Conservation (phyloP, 2,113 vertebrate genomes). For the Ageneiosus marmoratus region DNA sequence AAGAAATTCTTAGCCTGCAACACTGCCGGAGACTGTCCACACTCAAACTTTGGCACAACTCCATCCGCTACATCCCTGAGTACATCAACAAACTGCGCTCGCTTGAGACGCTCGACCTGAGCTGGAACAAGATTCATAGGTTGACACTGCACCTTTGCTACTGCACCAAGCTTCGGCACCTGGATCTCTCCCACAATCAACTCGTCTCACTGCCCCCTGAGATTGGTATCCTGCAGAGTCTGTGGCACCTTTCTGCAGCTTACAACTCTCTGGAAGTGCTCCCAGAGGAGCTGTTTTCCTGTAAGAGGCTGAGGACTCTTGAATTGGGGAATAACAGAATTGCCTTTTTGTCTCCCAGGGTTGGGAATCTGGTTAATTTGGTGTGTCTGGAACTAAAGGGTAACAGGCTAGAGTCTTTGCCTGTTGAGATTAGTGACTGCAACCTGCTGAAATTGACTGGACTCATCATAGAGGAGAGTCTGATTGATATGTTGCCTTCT, state of each 20-base stretch:
- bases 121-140: conserved; percentile 81
- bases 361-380: conserved; percentile 73
- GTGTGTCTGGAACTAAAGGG: conserved; percentile 80
- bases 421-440: conserved; percentile 76
- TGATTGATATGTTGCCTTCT: conserved; percentile 76
- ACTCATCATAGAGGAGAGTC: conserved; percentile 74
- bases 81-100: conserved; percentile 80
- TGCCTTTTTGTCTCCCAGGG: conserved; percentile 70
- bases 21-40: conserved; percentile 81
- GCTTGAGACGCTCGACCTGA: conserved; percentile 80
- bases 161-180: conserved; percentile 79
- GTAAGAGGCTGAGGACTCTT: conserved; percentile 78
- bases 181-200: conserved; percentile 85
- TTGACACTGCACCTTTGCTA: conserved; percentile 79
- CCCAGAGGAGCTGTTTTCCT: conserved; percentile 85
- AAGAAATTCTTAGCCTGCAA: conserved; percentile 88
- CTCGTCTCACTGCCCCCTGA: conserved; percentile 76
- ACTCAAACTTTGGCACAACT: conserved; percentile 85
- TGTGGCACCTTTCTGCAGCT: conserved; percentile 78
- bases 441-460: conserved; percentile 68
- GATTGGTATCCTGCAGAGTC: conserved; percentile 78
- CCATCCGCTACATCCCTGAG: conserved; percentile 81
- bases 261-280: conserved; percentile 80
- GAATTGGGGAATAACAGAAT: conserved; percentile 79
- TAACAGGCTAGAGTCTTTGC: conserved; percentile 79